These are phyloP conservation scores for Sarcophaga bullata DNA, from an alignment of 1,140 invertebrate species.

Conservation along the genomic window DNA sequence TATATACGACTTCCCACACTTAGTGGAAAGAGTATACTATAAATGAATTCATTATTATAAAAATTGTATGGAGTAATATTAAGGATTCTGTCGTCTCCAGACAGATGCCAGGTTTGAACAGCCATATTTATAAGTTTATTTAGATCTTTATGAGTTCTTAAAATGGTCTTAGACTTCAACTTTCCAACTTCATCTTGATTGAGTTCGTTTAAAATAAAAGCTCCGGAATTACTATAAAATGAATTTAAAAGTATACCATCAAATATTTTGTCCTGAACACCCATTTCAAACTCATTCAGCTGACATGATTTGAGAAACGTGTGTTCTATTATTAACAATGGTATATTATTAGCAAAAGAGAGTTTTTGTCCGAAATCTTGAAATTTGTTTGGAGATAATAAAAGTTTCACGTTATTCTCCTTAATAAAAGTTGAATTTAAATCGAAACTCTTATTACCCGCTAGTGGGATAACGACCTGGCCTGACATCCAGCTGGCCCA, in stretches of 20 bases:
- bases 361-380: background rate
- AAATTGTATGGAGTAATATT: background rate
- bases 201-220: background rate
- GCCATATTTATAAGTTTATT: background rate
- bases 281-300: background rate
- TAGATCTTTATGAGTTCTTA: background rate
- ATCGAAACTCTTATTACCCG: background rate
- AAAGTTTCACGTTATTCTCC: background rate
- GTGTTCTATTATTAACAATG: background rate
- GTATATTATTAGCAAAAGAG: background rate
- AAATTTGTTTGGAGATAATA: background rate
- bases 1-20: background rate
- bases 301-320: background rate
- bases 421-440: background rate
- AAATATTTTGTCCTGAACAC: background rate
- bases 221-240: background rate
- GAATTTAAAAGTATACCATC: background rate
- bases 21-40: background rate
- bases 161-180: background rate
- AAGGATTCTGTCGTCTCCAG: background rate
- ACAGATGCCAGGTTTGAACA: background rate
- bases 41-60: background rate
- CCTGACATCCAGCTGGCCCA: slow-evolving; percentile 29
- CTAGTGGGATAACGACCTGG: background rate
- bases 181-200: background rate